Evolutionary conservation across 1,140 invertebrate species (phyloP).

Genomic region (Drosophila pseudoananassae): DNA sequence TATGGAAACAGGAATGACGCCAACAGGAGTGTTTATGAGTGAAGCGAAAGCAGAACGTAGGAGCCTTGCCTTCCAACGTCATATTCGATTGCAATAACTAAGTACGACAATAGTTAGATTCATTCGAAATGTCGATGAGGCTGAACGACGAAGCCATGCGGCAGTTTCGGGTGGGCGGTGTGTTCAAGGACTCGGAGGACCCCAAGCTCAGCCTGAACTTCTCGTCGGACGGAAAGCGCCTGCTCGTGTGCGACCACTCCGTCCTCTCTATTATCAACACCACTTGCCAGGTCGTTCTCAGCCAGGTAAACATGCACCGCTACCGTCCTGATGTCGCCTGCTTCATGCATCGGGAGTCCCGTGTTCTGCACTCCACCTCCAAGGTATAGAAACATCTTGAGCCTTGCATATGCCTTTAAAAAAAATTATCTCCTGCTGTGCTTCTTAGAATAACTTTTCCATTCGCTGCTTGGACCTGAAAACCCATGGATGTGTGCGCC

Average conservation of each 20-base stretch:
- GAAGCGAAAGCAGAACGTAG: not conserved
- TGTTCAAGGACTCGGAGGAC: conserved; percentile 22
- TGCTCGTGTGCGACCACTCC: conserved; percentile 35
- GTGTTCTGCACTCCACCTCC: conserved; percentile 39
- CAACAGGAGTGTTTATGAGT: too few relatives aligned
- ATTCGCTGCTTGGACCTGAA: conserved; percentile 45
- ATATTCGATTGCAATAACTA: not conserved
- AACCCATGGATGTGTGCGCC: not conserved
- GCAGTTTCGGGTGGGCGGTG: conserved; percentile 44
- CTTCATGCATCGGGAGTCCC: conserved; percentile 24
- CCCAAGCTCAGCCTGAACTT: conserved; percentile 37
- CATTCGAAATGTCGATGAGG: conserved; percentile 19
- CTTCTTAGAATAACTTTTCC: conserved; percentile 22
- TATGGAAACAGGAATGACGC: too few relatives aligned
- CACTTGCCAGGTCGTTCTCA: conserved; percentile 5
- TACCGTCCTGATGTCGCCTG: conserved; percentile 48
- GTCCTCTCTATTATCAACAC: conserved; percentile 32
- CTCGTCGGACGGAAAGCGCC: conserved; percentile 28
- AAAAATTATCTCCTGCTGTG: not conserved
- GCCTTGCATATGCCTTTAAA: too few relatives aligned
- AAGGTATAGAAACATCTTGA: conserved; percentile 11
- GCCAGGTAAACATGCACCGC: conserved; percentile 30
- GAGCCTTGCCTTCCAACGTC: conserved; percentile 9
- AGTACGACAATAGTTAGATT: not conserved
- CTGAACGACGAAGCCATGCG: conserved; percentile 28